phyloP scores from a whole-genome alignment of 2,113 vertebrate genomes.

The human region DNA sequence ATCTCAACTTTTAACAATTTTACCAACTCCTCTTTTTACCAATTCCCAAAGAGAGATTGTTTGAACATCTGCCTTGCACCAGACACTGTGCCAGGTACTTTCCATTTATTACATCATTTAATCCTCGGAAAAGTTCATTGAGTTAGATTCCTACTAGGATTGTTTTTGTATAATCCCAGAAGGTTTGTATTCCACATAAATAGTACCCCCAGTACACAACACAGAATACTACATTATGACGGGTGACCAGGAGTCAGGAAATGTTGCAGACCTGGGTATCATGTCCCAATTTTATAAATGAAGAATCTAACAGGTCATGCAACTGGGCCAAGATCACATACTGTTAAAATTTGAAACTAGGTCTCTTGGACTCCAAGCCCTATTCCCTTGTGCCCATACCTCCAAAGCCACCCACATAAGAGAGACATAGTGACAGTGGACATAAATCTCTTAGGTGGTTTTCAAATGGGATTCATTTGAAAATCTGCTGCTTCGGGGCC shows the following conservation, averaged over 20 bases:
- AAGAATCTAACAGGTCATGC: neutral
- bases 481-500: neutral
- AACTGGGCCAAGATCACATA: neutral
- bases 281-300: neutral
- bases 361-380: neutral
- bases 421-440: neutral
- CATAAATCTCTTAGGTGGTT: neutral
- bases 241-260: neutral
- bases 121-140: neutral
- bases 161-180: neutral
- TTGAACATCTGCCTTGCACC: neutral
- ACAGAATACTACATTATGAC: neutral
- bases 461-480: neutral
- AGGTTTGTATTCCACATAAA: neutral
- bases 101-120: neutral
- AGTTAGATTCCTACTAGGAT: neutral
- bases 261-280: neutral
- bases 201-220: neutral
- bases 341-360: neutral
- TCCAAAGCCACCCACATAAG: neutral
- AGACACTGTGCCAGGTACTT: neutral
- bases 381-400: neutral
- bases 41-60: constrained; percentile 30
- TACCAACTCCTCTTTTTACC: neutral
- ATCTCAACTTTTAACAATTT: constrained; percentile 17